Evolutionary conservation across 2,888 invertebrate species (phyloP), one percentile per base, ranked within the genome.

Genomic region (Ormyrus labotus): DNA sequence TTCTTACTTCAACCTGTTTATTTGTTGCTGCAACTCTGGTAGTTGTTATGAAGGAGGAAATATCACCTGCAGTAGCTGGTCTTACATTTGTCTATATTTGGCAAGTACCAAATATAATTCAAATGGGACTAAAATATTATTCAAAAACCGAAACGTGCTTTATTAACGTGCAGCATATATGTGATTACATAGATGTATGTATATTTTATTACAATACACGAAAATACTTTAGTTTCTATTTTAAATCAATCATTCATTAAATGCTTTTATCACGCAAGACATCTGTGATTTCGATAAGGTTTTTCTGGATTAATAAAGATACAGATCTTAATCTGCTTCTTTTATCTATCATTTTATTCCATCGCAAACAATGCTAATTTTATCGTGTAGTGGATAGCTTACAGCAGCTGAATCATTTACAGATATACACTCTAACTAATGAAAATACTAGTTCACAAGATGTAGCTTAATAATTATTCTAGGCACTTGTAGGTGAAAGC

Each of bases 51-150:
- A 90, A 89, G 78, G 90, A 91, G 13, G 84, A 88, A 57, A 89
- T 92, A 75, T 86, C 91, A 3, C 92, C 94, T 0, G 92, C 93
- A 0, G 90, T 93, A 78, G 93, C 94, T 34, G 94, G 94, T 6
- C 91, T 94, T 80, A 94, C 94, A 0, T 88, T 94, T 82, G 91
- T 93, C 0, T 94, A 93, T 84, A 92, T 93, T 47, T 90, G 93
- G 8, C 92, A 94, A 90, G 91, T 93, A 84, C 92, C 92, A 57
- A 93, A 93, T n/a, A 90, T 93, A 50, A 92, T 93, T 84, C 93
- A 93, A 86, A 93, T 91, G 81, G 92, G 93, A 1, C 90, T 92
- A 6, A 88, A 92, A 83, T 84, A 92, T 76, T 89, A 91, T 78
- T 90, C 92, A 2, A 92, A 92, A 85, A 89, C 91, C 2, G 92